Base-by-base conservation (phyloP, 2,113 vertebrate genomes). In the Ovibos moschatus region DNA sequence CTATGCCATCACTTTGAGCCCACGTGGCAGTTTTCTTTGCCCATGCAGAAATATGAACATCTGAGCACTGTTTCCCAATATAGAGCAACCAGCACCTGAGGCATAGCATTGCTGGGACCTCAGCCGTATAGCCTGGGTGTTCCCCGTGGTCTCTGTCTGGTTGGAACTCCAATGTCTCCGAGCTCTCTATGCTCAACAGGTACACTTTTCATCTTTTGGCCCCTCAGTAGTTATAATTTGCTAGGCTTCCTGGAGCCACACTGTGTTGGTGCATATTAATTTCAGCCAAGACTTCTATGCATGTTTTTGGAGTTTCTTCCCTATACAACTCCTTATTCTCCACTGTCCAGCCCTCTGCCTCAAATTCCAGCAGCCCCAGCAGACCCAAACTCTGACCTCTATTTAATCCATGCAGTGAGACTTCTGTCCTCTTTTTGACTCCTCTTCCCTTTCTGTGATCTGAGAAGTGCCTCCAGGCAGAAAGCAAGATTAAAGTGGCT, bases 1-100 rank as follows among this genome's bases (percentile, higher is more conserved):
- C 57, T 93, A 6, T 60, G 36, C 33, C 92, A 50, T 79, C 62
- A 79, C 5, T n/a, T 87, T 92, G 71, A 83, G 60, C 16, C 27
- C 23, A 90, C 9, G 4, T 85, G 64, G 36, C 82, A 79, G 21
- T 64, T 86, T 82, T 94, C 36, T 90, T 87, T 90, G 62, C 36
- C 45, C 57, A 17, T 45, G 64, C 27, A 81, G 51, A 94, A 85
- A 76, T 28, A 74, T 30, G 92, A 89, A 28, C 36, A 28, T 67
- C 28, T 78, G 90, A 53, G 43, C 21, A 6, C 47, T 64, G 64
- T 84, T 64, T 92, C 7, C 57, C 36, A 27, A 4, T 7, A 10
- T 11, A 3, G 7, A 47, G 7, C 40, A 40, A 28, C 3, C n/a
- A 71, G 33, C 8, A 36, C 21, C 28, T 28, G 36, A 50, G 50